Evolutionary conservation across 2,888 invertebrate species (phyloP), one percentile per base, ranked within the genome.

Genomic region (Cremastinae sp.): DNA sequence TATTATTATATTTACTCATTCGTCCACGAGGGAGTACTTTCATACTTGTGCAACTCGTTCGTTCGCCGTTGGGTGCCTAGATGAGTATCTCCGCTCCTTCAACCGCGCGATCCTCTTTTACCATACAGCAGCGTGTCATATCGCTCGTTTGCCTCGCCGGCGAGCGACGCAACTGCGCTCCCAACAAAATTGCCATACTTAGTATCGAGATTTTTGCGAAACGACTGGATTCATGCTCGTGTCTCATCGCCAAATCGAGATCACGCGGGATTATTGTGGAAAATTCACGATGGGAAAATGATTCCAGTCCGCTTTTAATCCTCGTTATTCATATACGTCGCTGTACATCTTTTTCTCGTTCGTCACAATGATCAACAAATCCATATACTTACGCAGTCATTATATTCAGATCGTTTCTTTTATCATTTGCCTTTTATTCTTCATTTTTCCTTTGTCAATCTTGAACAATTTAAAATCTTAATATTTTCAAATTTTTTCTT

Each of bases 1-100:
- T 88, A 88, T 88, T 88, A 88, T 28, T 28, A 28, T n/a, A n/a
- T 88, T 88, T 88, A 85, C 86, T 85, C 86, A 85, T 84, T 86
- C 86, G 82, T 83, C 86, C 74, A 78, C 71, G 58, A 78, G 49
- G 59, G 58, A 82, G 81, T 84, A 86, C 87, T 88, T 87, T 88
- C 86, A 86, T 87, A 85, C 86, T 88, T 88, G 86, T 86, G 88
- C 87, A 88, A 88, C 83, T 79, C 43, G 47, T 47, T 73, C 61
- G 47, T 38, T 73, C 51, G 54, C 56, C 22, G 62, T 62, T 69
- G 53, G 65, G 69, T 77, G 73, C 58, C 53, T 59, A 70, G 73
- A 77, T 77, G 59, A 64, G 53, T 70, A 74, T 72, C 77, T 62
- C 62, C 38, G 66, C 51, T 22, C 47, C 75, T 65, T 54, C 58